phyloP scores from a whole-genome alignment of 2,797 vertebrate species.

The Synanceia verrucosa region DNA sequence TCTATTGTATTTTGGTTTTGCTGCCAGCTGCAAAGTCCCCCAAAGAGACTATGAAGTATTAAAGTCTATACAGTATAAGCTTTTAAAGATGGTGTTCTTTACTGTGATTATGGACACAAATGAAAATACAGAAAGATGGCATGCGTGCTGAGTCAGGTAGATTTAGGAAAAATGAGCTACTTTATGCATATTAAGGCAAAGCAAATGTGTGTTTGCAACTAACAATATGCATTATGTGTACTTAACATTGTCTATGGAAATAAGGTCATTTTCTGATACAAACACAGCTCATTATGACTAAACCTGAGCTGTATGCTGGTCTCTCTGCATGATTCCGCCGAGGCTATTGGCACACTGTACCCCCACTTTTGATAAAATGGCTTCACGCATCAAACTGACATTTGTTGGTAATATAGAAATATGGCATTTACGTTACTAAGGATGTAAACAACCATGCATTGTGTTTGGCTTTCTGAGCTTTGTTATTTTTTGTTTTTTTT shows the following conservation, averaged over 20 bases:
- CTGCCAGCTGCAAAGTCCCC: slow-evolving; percentile 51
- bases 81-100: slow-evolving; percentile 36
- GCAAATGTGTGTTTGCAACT: slow-evolving; percentile 1
- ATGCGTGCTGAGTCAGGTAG: slow-evolving; percentile 1
- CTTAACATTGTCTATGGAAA: slow-evolving; percentile 33
- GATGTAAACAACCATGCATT: too few species aligned
- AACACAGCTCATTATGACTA: slow-evolving; percentile 7
- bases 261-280: slow-evolving; percentile 14
- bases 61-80: slow-evolving; percentile 38
- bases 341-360: background rate
- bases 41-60: slow-evolving; percentile 35
- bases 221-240: slow-evolving; percentile 21
- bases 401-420: background rate
- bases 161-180: slow-evolving; percentile 22
- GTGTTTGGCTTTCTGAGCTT: too few species aligned
- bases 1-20: slow-evolving; percentile 42
- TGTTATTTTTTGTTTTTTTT: too few species aligned
- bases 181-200: slow-evolving; percentile 1
- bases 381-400: background rate
- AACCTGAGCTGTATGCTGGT: background rate
- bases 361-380: background rate
- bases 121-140: slow-evolving; percentile 10
- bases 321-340: slow-evolving; percentile 1
- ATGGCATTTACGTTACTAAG: background rate
- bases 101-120: slow-evolving; percentile 37